A percentile compares a stretch with the other conserved stretches of the same genome.
These are phyloP conservation scores for Lamellibrachia columna DNA, from an alignment of 2,888 invertebrate species.

Conservation along the genomic window DNA sequence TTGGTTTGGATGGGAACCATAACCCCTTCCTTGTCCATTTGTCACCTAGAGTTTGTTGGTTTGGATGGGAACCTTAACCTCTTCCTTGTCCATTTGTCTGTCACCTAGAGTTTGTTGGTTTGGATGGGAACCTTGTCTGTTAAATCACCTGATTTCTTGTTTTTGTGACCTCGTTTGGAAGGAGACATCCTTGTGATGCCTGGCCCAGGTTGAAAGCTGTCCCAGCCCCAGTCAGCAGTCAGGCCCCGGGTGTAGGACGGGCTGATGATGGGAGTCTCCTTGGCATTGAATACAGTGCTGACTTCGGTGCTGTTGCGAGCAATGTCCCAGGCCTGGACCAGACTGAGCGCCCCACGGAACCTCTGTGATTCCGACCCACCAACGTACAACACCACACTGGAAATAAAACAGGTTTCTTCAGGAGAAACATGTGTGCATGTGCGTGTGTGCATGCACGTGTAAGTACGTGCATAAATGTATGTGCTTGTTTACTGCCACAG, in stretches of 20 bases:
- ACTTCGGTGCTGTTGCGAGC: not conserved
- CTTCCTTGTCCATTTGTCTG: too few species aligned
- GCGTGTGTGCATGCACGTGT: too few species aligned
- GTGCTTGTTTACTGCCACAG: not conserved
- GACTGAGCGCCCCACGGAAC: not conserved
- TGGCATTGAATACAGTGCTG: not conserved
- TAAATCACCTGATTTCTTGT: constrained; percentile 2
- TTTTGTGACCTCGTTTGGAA: constrained; percentile 10
- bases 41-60: too few species aligned
- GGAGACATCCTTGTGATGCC: constrained; percentile 17
- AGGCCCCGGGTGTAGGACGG: constrained; percentile 8
- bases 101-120: too few species aligned
- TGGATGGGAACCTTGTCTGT: not conserved
- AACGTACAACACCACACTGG: not conserved
- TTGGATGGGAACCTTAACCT: too few species aligned
- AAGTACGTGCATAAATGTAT: not conserved
- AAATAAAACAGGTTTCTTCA: constrained; percentile 13
- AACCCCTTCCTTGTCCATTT: too few species aligned
- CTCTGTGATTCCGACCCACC: not conserved
- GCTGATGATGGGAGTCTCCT: not conserved
- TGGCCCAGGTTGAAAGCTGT: constrained; percentile 22
- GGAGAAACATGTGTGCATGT: not conserved
- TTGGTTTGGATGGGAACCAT: too few species aligned
- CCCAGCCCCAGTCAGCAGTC: constrained; percentile 23
- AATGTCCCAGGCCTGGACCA: constrained; percentile 6